A percentile compares a stretch with the other conserved stretches of the same genome.
phyloP scores from a whole-genome alignment of 2,797 vertebrate species.

The Hyperoplus immaculatus region DNA sequence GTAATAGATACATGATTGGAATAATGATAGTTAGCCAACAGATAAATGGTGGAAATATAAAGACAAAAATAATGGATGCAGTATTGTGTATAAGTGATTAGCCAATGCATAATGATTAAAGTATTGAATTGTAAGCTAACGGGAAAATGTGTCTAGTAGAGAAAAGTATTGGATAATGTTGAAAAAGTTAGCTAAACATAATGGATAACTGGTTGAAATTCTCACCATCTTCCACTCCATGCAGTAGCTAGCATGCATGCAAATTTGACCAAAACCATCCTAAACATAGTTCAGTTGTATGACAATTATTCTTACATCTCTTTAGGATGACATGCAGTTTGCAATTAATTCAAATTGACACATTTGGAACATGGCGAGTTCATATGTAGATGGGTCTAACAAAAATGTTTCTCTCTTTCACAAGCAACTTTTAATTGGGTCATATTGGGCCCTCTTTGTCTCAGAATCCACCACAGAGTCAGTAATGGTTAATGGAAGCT shows the following conservation, averaged over 20 bases:
- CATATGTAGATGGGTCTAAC: background rate
- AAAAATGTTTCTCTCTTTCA: background rate
- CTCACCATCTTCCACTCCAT: background rate
- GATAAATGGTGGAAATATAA: background rate
- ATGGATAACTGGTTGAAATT: background rate
- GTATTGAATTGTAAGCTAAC: too few species aligned
- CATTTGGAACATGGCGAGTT: background rate
- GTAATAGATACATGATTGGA: background rate
- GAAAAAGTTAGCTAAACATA: background rate
- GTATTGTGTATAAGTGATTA: too few species aligned
- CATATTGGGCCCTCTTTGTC: background rate
- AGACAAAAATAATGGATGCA: too few species aligned
- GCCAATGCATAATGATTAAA: too few species aligned
- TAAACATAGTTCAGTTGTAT: background rate
- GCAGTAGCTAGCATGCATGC: background rate
- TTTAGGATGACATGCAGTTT: background rate
- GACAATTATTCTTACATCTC: too few species aligned
- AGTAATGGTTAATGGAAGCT: conserved; percentile 8
- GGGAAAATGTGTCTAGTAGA: background rate
- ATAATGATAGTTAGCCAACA: background rate
- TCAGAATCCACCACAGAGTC: background rate
- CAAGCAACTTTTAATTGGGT: conserved; percentile 1
- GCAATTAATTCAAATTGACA: background rate
- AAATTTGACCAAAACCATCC: background rate
- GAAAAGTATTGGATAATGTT: background rate